Percentiles rank a stretch among this genome's conserved stretches.
Evolutionary conservation across 2,888 invertebrate species (phyloP).

Genomic region (Idaea biselata): DNA sequence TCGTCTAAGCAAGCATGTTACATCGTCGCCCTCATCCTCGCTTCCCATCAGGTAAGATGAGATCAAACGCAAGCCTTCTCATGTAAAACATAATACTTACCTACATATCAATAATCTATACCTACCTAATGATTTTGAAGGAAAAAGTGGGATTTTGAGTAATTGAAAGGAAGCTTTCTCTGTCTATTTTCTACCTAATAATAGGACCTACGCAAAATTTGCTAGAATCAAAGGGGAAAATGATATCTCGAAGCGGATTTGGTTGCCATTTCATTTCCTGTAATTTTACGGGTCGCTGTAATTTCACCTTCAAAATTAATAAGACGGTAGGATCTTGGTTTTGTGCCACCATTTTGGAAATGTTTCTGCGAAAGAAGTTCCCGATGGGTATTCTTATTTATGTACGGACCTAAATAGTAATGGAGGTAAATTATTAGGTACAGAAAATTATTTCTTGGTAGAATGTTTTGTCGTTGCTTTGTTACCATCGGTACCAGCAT

Average conservation of each 20-base stretch:
- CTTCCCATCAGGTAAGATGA: no score
- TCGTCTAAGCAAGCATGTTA: no score
- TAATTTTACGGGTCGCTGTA: neutral
- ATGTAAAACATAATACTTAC: no score
- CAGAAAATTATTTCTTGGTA: no score
- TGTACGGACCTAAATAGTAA: no score
- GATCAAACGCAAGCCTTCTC: no score
- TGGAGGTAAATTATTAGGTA: no score
- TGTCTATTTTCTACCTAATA: neutral
- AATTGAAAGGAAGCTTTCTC: neutral
- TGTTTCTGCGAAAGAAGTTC: neutral
- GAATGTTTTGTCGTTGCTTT: no score
- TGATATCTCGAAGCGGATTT: neutral
- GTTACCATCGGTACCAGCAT: no score
- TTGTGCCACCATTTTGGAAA: neutral
- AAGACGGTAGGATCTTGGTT: neutral
- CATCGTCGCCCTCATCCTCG: no score
- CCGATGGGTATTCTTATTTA: neutral
- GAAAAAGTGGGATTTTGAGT: neutral
- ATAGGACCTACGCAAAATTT: neutral
- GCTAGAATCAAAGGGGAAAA: neutral
- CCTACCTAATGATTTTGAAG: neutral
- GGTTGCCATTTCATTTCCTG: neutral
- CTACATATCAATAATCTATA: no score
- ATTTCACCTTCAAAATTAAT: conserved; percentile 1